A percentile compares a stretch with the other conserved stretches of the same genome.
Conservation (phyloP, 2,113 vertebrate genomes). For the Chionodraco myersi region DNA sequence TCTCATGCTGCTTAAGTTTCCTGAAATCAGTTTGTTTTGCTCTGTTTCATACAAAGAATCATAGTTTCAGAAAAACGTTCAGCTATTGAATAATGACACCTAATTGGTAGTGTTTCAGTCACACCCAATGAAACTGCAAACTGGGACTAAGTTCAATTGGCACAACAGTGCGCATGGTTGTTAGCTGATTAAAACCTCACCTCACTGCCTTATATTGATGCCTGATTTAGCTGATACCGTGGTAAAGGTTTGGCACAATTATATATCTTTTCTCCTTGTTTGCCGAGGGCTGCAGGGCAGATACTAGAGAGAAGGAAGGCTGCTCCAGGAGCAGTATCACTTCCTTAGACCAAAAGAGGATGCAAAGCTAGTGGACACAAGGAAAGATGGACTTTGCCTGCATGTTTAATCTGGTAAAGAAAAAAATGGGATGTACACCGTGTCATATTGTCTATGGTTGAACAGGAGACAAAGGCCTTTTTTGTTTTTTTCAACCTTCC, state of each 20-base stretch:
- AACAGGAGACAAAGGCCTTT: slow-evolving; percentile 10
- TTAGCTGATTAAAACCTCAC: background rate
- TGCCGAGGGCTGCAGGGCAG: slow-evolving; percentile 45
- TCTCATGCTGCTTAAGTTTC: too few species aligned
- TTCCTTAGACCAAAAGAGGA: slow-evolving; percentile 28
- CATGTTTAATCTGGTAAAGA: slow-evolving; percentile 35
- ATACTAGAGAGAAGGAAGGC: slow-evolving; percentile 16
- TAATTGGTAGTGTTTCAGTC: background rate
- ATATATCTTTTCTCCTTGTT: slow-evolving; percentile 59
- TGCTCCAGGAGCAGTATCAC: background rate
- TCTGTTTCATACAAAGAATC: too few species aligned
- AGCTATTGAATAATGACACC: background rate
- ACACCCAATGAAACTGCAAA: slow-evolving; percentile 24
- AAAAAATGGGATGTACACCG: slow-evolving; percentile 31
- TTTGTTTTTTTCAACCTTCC: slow-evolving; percentile 3
- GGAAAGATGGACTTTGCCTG: background rate
- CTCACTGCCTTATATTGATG: background rate
- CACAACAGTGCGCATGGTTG: background rate
- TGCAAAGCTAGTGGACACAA: slow-evolving; percentile 6
- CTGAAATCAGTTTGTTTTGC: too few species aligned
- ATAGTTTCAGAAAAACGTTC: background rate
- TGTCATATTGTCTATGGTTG: slow-evolving; percentile 23
- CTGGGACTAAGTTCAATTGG: slow-evolving; percentile 9
- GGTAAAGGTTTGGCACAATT: background rate
- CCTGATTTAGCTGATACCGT: background rate